Conservation (phyloP, 2,113 vertebrate genomes). For the Suncus etruscus region DNA sequence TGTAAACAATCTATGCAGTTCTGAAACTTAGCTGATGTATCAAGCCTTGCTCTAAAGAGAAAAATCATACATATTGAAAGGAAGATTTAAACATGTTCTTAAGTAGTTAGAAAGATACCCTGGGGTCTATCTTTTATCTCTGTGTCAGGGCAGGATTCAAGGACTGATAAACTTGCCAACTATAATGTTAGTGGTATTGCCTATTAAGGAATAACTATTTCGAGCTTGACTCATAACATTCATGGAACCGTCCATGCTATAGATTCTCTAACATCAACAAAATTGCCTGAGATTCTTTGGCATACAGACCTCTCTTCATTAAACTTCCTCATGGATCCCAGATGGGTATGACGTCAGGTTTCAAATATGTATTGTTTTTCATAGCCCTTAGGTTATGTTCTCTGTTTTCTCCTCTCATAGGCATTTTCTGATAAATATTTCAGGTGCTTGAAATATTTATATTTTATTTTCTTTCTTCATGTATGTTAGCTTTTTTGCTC, state of each 20-base stretch:
- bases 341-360: background rate
- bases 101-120: background rate
- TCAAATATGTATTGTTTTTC: background rate
- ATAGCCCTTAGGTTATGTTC: background rate
- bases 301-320: background rate
- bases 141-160: background rate
- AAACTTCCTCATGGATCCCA: background rate
- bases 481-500: background rate
- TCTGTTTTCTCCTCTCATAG: too few species aligned
- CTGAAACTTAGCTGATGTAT: background rate
- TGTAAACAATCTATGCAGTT: background rate
- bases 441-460: background rate
- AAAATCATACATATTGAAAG: background rate
- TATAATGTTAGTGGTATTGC: background rate
- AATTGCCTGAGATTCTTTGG: background rate
- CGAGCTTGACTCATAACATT: background rate
- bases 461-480: background rate
- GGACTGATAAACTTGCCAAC: background rate
- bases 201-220: background rate
- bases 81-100: background rate
- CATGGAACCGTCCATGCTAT: background rate
- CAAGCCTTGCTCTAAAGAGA: background rate
- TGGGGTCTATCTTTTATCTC: background rate
- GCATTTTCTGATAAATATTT: rapidly evolving
- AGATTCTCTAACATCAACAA: background rate